Evolutionary conservation across 2,113 vertebrate species (phyloP).

Genomic region (Egretta garzetta): DNA sequence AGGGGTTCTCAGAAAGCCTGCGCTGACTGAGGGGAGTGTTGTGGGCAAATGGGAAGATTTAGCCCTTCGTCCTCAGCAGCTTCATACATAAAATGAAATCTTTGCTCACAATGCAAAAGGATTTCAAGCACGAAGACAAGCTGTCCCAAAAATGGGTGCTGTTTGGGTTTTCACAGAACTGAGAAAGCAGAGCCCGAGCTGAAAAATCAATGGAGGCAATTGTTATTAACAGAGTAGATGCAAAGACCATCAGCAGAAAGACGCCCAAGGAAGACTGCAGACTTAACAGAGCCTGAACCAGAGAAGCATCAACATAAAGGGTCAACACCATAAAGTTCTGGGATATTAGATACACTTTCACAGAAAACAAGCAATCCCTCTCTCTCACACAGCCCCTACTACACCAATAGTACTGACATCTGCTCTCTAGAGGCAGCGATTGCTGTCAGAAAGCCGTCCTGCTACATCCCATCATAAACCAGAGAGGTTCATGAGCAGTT

Average conservation of each 20-base stretch:
- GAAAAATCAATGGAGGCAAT: not conserved
- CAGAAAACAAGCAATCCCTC: not conserved
- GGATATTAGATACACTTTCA: not conserved
- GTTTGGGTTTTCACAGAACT: not conserved
- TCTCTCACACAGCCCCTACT: not conserved
- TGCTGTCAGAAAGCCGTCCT: not conserved
- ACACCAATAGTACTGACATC: not conserved
- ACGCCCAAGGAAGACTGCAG: not conserved
- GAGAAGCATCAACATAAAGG: not conserved
- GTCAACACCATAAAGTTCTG: not conserved
- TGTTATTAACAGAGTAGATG: not conserved
- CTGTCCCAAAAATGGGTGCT: not conserved
- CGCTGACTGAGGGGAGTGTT: not conserved
- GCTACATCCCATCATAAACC: not conserved
- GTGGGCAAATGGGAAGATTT: accelerated
- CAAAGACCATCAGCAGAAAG: not conserved
- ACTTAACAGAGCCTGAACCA: not conserved
- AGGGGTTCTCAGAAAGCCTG: accelerated
- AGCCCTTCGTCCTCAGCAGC: not conserved
- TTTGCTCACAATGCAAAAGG: not conserved
- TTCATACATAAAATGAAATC: not conserved
- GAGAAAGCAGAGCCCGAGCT: not conserved
- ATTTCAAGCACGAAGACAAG: not conserved
- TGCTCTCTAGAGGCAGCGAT: not conserved
- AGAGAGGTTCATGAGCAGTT: not conserved